These are phyloP conservation scores for Caerostris extrusa DNA, from an alignment of 1,140 invertebrate species.

Conservation along the genomic window DNA sequence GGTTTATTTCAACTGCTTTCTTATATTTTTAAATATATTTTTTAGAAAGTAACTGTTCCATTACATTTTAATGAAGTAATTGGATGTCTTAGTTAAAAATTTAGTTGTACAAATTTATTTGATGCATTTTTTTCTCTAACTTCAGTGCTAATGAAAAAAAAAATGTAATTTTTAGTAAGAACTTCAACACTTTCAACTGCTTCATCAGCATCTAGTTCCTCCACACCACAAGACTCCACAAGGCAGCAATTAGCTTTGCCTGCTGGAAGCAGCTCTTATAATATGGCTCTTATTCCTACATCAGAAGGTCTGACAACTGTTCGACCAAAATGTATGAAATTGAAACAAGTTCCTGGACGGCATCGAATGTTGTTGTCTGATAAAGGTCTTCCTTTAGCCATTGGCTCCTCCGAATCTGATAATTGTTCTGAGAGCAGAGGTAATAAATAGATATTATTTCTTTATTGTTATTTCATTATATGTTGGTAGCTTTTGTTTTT, in stretches of 20 bases:
- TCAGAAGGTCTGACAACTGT: constrained; percentile 65
- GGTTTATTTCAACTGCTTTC: no score
- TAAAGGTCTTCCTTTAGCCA: constrained; percentile 64
- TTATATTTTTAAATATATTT: no score
- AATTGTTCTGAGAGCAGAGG: constrained; percentile 36
- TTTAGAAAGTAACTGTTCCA: no score
- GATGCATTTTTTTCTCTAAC: no score
- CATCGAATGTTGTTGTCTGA: constrained; percentile 49
- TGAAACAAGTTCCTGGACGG: constrained; percentile 65
- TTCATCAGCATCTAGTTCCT: constrained; percentile 33
- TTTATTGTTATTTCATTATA: no score
- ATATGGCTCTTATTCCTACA: constrained; percentile 73
- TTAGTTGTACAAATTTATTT: no score
- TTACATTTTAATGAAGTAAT: no score
- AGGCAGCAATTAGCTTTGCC: background rate
- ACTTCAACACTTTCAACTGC: background rate
- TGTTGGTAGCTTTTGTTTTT: no score
- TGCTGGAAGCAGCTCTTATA: constrained; percentile 22
- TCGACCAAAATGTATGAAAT: constrained; percentile 59
- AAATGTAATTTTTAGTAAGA: background rate
- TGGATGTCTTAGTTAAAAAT: no score
- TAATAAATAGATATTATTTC: background rate
- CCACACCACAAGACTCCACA: background rate
- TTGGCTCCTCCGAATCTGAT: constrained; percentile 40
- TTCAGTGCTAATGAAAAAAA: background rate